Evolutionary conservation across 2,113 vertebrate species (phyloP).

Genomic region (Hypomesus transpacificus): DNA sequence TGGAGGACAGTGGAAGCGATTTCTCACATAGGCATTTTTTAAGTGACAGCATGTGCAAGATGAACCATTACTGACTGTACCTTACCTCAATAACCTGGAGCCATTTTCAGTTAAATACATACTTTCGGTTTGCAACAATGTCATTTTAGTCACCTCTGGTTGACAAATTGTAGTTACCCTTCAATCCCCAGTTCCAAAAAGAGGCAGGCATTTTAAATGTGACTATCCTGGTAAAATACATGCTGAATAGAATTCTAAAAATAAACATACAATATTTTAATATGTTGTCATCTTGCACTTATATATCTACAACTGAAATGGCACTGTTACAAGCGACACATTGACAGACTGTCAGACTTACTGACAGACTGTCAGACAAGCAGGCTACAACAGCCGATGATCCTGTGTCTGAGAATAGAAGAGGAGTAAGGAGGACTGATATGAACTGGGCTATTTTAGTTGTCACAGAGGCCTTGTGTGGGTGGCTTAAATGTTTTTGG

Average conservation of each 20-base stretch:
- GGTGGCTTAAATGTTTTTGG: slow-evolving; percentile 50
- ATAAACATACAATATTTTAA: background rate
- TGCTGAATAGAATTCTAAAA: no score
- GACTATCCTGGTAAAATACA: no score
- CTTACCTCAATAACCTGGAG: no score
- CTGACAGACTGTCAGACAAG: slow-evolving; percentile 12
- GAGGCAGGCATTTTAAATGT: no score
- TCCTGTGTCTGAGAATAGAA: slow-evolving; percentile 28
- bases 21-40: no score
- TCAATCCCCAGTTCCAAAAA: no score
- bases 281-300: background rate
- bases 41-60: background rate
- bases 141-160: no score
- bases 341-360: slow-evolving; percentile 25
- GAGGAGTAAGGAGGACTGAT: slow-evolving; percentile 56
- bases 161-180: no score
- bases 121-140: no score
- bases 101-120: no score
- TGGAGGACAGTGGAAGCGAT: no score
- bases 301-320: slow-evolving; percentile 20
- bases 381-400: background rate
- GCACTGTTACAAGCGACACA: background rate
- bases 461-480: slow-evolving; percentile 45
- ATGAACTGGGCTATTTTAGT: slow-evolving; percentile 67
- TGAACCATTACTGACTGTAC: no score